Evolutionary conservation across 2,888 invertebrate species (phyloP), one percentile per base, ranked within the genome.

Genomic region (Cistogaster globosa): DNA sequence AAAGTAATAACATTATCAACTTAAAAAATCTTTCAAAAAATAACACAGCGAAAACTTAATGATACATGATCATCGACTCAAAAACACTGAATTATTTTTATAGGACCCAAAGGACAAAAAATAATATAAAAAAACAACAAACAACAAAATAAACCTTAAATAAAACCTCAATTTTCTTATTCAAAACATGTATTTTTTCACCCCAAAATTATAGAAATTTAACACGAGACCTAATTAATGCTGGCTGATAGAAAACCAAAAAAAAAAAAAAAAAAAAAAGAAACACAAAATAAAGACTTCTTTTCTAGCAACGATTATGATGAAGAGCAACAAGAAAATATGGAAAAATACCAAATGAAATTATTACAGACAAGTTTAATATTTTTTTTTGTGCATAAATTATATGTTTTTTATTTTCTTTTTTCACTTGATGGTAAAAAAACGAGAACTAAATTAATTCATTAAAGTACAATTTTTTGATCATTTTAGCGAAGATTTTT

Each of bases 381-480:
- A 72, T 58, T 71, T n/a, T n/a, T n/a, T 57, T 84, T 71, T 74
- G 75, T 55, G 79, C 76, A 82, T 82, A 84, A 78, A 84, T 84
- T 83, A 82, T 67, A 51, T 55, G 7, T 32, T 83, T 77, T 68
- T 83, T 81, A 63, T 48, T 57, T 1, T 36, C 16, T 58, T 51
- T 45, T 78, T 63, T 22, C 20, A 36, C 18, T 12, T n/a, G 22
- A 45, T 16, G 63, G 12, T 11, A 69, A 69, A 20, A 55, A 67
- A 48, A 78, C 48, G 45, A 63, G 78, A 91, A 91, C 90, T 90
- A 88, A 90, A 91, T 91, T 91, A 91, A 91, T 91, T 91, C 91
- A 91, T 91, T 91, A 91, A 90, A 91, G 84, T 76, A 88, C 89
- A 91, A 90, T 90, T 91, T 90, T 90, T 91, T 90, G 89, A 89